Evolutionary conservation across 2,888 invertebrate genomes (phyloP), one percentile per base, ranked within the genome.

Genomic region (Osmoderma eremita): DNA sequence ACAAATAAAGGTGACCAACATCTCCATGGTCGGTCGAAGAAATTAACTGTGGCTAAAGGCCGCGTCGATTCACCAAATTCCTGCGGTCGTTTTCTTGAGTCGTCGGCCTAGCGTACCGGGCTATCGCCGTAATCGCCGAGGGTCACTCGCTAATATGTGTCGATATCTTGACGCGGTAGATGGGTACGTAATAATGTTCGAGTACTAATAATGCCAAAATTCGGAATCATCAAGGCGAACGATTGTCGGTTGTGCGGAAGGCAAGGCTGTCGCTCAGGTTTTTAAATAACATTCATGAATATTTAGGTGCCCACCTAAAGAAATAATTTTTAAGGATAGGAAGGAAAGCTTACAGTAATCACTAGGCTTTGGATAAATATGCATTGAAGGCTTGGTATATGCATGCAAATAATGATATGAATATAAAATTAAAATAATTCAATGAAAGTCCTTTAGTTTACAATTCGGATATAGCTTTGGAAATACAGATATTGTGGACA

Each of bases 1-100:
- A 48, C 58, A 30, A 61, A 61, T 61, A 61, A 61, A 61, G 58
- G 58, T 61, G 58, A 61, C 58, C 58, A 61, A 61, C 58, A 61
- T 61, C 45, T 15, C 45, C 58, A 61, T 24, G 58, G 58, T 61
- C 58, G 48, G 42, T 30, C 58, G 13, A 61, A 61, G 58, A 61
- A 48, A 61, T 61, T 61, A 48, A 58, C n/a, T n/a, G 30, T 45
- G 42, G 58, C 22, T 61, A 61, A 61, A 61, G 58, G 58, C 24
- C 48, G 58, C 48, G 58, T 10, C 45, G 45, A 61, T 61, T 45
- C 30, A 45, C 48, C 24, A 61, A 53, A 61, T 15, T 20, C 45
- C 30, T 36, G 45, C 48, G 15, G 17, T 20, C 30, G 15, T 30
- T 17, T 45, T 61, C 45, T 61, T 61, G 45, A 5, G 45, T 12